A percentile compares a stretch with the other conserved stretches of the same genome.
phyloP scores from a whole-genome alignment of 2,797 vertebrate species.

The Melopsittacus undulatus region DNA sequence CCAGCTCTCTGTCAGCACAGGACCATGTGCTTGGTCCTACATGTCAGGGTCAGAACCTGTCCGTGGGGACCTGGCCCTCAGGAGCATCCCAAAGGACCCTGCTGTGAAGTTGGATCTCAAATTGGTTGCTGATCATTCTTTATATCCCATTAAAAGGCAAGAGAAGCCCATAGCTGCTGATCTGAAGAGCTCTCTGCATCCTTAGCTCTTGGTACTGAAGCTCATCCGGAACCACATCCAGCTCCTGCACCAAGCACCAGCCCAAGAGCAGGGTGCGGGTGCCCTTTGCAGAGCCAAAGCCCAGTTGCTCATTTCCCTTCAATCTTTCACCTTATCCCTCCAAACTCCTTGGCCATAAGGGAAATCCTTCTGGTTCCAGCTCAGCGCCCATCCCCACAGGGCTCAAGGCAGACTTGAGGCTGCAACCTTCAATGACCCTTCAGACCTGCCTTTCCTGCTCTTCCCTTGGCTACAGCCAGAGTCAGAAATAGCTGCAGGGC shows the following conservation, averaged over 20 bases:
- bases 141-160: background rate
- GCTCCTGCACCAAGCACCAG: background rate
- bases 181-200: background rate
- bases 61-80: fast-evolving
- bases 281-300: background rate
- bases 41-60: fast-evolving
- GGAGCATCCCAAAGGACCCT: background rate
- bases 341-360: background rate
- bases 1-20: background rate
- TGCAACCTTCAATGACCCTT: background rate
- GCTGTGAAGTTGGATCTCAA: fast-evolving
- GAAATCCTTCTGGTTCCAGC: background rate
- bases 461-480: background rate
- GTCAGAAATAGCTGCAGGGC: background rate
- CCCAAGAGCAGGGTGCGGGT: fast-evolving
- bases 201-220: fast-evolving
- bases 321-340: background rate
- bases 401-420: fast-evolving
- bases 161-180: fast-evolving
- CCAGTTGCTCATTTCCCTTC: background rate
- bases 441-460: background rate
- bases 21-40: fast-evolving
- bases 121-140: background rate
- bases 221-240: background rate
- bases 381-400: background rate